Evolutionary conservation across 2,113 vertebrate species (phyloP).

Genomic region (western clawed frog (Xenopus tropicalis)): DNA sequence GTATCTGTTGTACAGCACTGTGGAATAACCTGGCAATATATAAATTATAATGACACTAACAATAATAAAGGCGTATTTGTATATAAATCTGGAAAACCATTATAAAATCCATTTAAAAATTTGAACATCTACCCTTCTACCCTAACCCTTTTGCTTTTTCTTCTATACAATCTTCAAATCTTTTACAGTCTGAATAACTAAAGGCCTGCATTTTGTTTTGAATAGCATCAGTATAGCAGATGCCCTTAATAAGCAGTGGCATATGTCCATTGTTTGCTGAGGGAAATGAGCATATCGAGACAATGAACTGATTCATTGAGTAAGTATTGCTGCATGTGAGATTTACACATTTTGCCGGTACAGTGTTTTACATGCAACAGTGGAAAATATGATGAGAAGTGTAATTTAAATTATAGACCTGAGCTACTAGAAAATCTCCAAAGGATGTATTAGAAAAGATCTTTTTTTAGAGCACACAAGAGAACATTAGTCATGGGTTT

Average conservation of each 20-base stretch:
- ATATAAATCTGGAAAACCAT: no score
- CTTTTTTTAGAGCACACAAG: constrained; percentile 18
- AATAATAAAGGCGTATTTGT: no score
- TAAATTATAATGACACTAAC: no score
- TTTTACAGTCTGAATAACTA: no score
- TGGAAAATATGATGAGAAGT: constrained; percentile 29
- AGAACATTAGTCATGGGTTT: constrained; percentile 33
- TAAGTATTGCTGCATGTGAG: constrained; percentile 24
- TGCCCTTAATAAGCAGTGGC: constrained; percentile 9
- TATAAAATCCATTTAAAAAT: no score
- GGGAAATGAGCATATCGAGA: constrained; percentile 33
- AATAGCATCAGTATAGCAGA: neutral
- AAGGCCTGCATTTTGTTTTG: no score
- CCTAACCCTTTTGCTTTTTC: no score
- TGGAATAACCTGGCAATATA: no score
- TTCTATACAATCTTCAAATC: no score
- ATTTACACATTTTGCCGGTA: constrained; percentile 23
- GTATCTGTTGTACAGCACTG: no score
- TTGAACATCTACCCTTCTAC: no score
- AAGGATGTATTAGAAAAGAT: constrained; percentile 1
- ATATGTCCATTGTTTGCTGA: constrained; percentile 30
- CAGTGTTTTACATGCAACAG: constrained; percentile 27
- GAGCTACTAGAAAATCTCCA: constrained; percentile 15
- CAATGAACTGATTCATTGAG: constrained; percentile 39
- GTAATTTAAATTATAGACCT: constrained; percentile 17